Evolutionary conservation across 2,888 invertebrate species (phyloP).

Genomic region (Actias luna): DNA sequence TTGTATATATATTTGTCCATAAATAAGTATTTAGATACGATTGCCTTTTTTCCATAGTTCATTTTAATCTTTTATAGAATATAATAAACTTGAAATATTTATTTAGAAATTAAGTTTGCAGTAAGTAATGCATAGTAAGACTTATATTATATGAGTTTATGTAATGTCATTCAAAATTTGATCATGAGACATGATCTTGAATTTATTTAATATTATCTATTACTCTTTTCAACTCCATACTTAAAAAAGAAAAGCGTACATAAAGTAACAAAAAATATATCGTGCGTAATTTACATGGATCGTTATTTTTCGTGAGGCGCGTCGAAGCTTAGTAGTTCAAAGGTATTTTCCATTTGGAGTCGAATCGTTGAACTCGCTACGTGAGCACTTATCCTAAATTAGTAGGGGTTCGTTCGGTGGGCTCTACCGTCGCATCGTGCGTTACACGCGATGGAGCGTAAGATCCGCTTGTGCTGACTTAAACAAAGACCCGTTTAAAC

Average conservation of each 20-base stretch:
- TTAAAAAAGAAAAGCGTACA: neutral
- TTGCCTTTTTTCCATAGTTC: neutral
- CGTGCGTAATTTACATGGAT: conserved; percentile 29
- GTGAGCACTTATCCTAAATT: conserved; percentile 74
- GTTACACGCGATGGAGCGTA: conserved; percentile 57
- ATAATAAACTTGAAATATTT: too few species aligned
- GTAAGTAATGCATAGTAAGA: too few species aligned
- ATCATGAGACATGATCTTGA: too few species aligned
- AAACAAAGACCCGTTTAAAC: conserved; percentile 50
- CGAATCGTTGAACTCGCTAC: conserved; percentile 56
- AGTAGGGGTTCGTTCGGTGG: conserved; percentile 50
- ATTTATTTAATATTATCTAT: too few species aligned
- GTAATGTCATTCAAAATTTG: too few species aligned
- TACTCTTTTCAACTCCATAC: too few species aligned
- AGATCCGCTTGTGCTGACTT: conserved; percentile 56
- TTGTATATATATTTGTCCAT: neutral
- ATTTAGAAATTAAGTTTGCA: too few species aligned
- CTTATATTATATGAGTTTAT: too few species aligned
- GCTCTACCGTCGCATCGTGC: conserved; percentile 44
- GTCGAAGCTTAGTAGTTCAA: conserved; percentile 50
- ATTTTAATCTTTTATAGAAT: neutral
- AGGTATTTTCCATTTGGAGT: conserved; percentile 52
- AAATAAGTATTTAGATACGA: neutral
- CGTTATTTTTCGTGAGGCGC: conserved; percentile 47
- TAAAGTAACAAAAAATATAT: conserved; percentile 4